Percentiles rank a stretch among this genome's conserved stretches.
These are phyloP conservation scores for Eleutherodactylus coqui DNA, from an alignment of 2,797 vertebrate species.

Conservation along the genomic window DNA sequence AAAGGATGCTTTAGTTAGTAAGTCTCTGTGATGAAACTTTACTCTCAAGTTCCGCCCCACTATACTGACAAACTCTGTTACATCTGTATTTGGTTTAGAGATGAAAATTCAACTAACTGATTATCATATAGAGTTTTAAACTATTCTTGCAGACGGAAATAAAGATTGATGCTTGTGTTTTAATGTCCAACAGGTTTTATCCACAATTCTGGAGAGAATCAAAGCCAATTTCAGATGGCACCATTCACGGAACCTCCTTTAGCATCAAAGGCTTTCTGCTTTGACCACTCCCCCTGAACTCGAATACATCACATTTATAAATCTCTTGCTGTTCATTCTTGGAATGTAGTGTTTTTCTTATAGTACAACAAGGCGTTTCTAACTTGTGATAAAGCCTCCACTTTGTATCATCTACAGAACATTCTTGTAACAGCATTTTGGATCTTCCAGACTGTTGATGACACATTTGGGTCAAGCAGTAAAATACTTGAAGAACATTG, in stretches of 20 bases:
- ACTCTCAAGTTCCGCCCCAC: too few relatives aligned
- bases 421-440: background rate
- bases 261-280: background rate
- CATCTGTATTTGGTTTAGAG: too few relatives aligned
- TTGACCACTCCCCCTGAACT: background rate
- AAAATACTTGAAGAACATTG: background rate
- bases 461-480: conserved; percentile 8
- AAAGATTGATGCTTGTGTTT: too few relatives aligned
- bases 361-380: background rate
- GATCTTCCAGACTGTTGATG: background rate
- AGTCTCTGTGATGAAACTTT: too few relatives aligned
- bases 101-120: too few relatives aligned
- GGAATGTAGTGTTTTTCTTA: background rate
- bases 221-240: background rate
- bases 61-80: too few relatives aligned
- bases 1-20: too few relatives aligned
- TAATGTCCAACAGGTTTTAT: background rate
- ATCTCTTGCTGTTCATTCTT: background rate
- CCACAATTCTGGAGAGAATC: background rate
- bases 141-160: too few relatives aligned
- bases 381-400: background rate
- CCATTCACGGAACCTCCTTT: background rate
- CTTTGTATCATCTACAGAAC: background rate
- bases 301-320: background rate
- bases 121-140: too few relatives aligned